Base-by-base conservation (phyloP, 2,797 vertebrate genomes). In the Protonibea diacanthus region DNA sequence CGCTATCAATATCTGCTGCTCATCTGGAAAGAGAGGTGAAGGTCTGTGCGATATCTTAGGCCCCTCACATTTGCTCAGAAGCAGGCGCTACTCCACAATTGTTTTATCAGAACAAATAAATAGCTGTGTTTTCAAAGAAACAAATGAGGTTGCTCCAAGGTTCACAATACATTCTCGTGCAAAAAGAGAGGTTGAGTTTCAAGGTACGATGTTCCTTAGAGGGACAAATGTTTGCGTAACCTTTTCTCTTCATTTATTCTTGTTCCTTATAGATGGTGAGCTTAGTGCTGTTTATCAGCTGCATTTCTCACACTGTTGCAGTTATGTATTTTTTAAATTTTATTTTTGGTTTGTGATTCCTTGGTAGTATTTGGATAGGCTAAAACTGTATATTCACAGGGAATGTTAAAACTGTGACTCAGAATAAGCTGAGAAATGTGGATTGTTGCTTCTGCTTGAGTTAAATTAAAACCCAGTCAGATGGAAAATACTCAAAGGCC, bases 101-200 rank as follows among this genome's bases (percentile, higher is more conserved):
- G 76, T 83, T 87, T 70, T 66, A 82, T 80, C 71, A 75, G 59
- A 74, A 27, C 29, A 83, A 89, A 83, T 78, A 85, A 88, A 88
- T 58, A 49, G 62, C 69, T 86, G 55, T 66, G 59, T 74, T 85
- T 72, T 77, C 66, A 64, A 63, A 81, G 70, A 80, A 83, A 84
- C 72, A 83, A 78, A 86, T 76, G 53, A 67, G 71, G 66, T 52
- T 40, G 2, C 74, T 74, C 51, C 47, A 17, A 64, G 73, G 74
- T 78, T 83, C 47, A 57, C 14, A 52, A 77, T 33, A 25, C 59
- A 47, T 47, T 75, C 49, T 72, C 29, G 0, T 44, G 44, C 12
- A 62, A 51, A 74, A 75, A 64, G 59, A 73, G 38, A 14, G 33
- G 44, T 29, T 61, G 61, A 53, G 79, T 67, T 75, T 81, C 38